Base-by-base conservation (phyloP, 2,113 vertebrate species). In the Pelecanoides urinatrix region DNA sequence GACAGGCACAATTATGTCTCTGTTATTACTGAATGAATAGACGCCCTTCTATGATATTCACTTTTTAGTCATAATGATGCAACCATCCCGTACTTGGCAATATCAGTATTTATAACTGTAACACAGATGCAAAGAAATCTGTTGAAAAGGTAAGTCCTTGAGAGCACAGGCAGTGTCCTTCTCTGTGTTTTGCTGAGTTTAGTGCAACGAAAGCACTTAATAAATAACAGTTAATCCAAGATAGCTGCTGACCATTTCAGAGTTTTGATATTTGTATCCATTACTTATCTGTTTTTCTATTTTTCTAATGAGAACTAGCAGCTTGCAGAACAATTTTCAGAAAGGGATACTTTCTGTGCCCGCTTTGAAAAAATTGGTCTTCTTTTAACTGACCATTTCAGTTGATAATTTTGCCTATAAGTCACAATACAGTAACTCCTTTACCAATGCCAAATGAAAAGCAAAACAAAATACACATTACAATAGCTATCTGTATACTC, bases 391-490 rank as follows among this genome's bases (percentile, higher is more conserved):
- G 58, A 7, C 36, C 18, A 32, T 87, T 91, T 91, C 77, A 66
- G 20, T 32, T 72, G 16, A 56, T 72, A 72, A 66, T 95, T 84
- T 94, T 95, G 61, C 22, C 30, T 87, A 1, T 85, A 62, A 71
- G 52, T 85, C 61, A 65, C n/a, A 56, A 53, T 30, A 52, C 25
- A n/a, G 59, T 45, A 75, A 53, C 34, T 11, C 21, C n/a, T 76
- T 93, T 80, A 74, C 65, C 30, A 77, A 40, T 29, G 49, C 26
- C 40, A 84, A 42, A 92, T 32, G 36, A 93, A 94, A 90, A 83
- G 13, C 59, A 83, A 80, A 83, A 17, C 30, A 87, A 78, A 89
- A 78, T 65, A 16, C 26, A 53, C 27, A 52, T 88, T 74, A 47
- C n/a, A 75, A 50, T 68, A 79, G 26, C 42, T 94, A 79, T 11